Percentiles rank a stretch among this genome's conserved stretches.
phyloP scores from a whole-genome alignment of 2,888 invertebrate genomes.

The Leucophenga montana region DNA sequence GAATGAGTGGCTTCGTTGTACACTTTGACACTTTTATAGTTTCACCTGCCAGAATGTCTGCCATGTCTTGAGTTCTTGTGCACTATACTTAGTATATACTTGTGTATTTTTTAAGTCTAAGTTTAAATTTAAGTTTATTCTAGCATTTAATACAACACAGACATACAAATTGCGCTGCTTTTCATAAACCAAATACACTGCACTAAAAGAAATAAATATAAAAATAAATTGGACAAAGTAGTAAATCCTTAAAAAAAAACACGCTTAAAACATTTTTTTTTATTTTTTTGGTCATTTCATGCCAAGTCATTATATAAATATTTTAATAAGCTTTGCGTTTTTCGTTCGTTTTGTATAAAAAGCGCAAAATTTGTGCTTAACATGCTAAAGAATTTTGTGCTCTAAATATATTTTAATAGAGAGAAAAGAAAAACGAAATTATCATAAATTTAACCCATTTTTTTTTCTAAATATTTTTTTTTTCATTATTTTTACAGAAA shows the following conservation, averaged over 20 bases:
- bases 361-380: slow-evolving; percentile 29
- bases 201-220: neutral
- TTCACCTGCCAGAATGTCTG: slow-evolving; percentile 46
- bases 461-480: slow-evolving; percentile 23
- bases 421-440: neutral
- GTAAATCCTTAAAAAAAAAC: neutral
- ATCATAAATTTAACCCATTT: neutral
- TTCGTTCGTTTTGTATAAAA: slow-evolving; percentile 56
- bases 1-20: slow-evolving; percentile 34
- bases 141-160: neutral
- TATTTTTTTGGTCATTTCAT: slow-evolving; percentile 63
- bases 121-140: neutral
- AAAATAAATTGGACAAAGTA: neutral
- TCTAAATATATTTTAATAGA: slow-evolving; percentile 27
- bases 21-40: slow-evolving; percentile 64
- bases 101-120: slow-evolving; percentile 10
- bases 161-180: slow-evolving; percentile 8
- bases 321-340: slow-evolving; percentile 53
- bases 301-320: slow-evolving; percentile 47
- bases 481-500: slow-evolving; percentile 77
- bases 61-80: neutral
- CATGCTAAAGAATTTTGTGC: slow-evolving; percentile 32
- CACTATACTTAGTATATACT: too few relatives aligned
- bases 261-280: slow-evolving; percentile 45
- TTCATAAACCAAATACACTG: neutral